Conservation (phyloP, 1,140 invertebrate species). For the Wiebesia pumilae region DNA sequence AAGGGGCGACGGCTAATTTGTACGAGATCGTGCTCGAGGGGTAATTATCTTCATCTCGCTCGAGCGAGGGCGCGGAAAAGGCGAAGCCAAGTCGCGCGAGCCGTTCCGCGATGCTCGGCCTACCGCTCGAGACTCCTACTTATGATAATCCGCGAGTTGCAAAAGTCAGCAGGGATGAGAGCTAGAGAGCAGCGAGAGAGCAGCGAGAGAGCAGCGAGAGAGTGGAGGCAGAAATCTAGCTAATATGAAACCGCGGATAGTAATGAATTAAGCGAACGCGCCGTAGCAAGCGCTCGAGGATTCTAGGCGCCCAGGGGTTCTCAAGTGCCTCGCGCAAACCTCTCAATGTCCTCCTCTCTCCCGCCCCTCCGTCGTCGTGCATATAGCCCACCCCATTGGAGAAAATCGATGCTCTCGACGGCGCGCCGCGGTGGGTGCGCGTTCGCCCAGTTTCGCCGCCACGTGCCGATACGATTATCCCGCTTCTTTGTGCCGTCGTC, state of each 20-base stretch:
- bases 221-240: constrained; percentile 60
- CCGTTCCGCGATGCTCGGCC: background rate
- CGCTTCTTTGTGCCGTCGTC: constrained; percentile 18
- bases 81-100: too few relatives aligned
- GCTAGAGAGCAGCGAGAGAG: background rate
- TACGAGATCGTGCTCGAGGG: constrained; percentile 2
- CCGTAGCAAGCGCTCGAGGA: constrained; percentile 64
- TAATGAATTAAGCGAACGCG: constrained; percentile 74
- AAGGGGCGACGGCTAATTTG: background rate
- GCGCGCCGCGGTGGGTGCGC: constrained; percentile 21
- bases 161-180: background rate
- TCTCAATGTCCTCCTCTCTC: constrained; percentile 29
- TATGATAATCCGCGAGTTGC: constrained; percentile 6
- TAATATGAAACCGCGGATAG: constrained; percentile 76
- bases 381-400: constrained; percentile 32
- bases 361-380: background rate
- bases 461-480: constrained; percentile 41
- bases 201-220: constrained; percentile 6
- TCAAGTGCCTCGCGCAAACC: constrained; percentile 53
- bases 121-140: background rate
- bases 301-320: constrained; percentile 69
- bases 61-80: background rate
- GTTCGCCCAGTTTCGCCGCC: constrained; percentile 18
- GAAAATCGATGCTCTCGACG: constrained; percentile 51
- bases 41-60: constrained; percentile 20